Base-by-base conservation (phyloP, 2,888 invertebrate genomes). In the Chironomus riparius region DNA sequence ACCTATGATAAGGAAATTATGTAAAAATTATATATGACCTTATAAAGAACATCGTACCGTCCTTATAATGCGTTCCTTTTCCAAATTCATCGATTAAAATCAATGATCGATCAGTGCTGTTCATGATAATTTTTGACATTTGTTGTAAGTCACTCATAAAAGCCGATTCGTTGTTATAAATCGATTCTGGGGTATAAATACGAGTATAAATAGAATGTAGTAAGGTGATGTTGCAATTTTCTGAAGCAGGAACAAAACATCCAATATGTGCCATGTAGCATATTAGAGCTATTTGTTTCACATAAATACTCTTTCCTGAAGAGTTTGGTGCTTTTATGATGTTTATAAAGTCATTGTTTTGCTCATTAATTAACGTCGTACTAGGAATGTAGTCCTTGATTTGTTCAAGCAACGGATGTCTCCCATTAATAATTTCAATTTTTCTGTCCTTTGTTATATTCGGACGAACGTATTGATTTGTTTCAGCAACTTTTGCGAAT, bases 81-180 rank as follows among this genome's bases (percentile, higher is more conserved):
- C 95, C 96, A 85, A 96, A 94, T 85, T 96, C 96, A 83, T 97
- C 97, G 50, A 96, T 86, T 47, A 97, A 85, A 0, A 97, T 86
- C 3, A 97, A 83, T 0, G 94, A 93, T 77, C 86, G 82, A 0
- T 88, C 88, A 0, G 90, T 88, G 78, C 88, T 88, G 78, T 88
- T 86, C 2, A 94, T 82, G 3, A 92, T 91, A 18, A 88, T 77
- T 71, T 77, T 77, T 7, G 77, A 75, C 77, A 95, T 93, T 87
- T 95, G 94, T 80, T 90, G 88, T 73, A 96, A 83, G 81, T 95
- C 95, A 61, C 91, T 88, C 83, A 94, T 89, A 83, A 97, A 97
- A 2, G 93, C 91, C 2, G 95, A 96, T 83, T 94, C 88, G 78
- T 91, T 90, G 0, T 90, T 86, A 13, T 92, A 89, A 47, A 93